These are phyloP conservation scores for Sinocyclocheilus grahami DNA, from an alignment of 2,113 vertebrate genomes.

Conservation along the genomic window DNA sequence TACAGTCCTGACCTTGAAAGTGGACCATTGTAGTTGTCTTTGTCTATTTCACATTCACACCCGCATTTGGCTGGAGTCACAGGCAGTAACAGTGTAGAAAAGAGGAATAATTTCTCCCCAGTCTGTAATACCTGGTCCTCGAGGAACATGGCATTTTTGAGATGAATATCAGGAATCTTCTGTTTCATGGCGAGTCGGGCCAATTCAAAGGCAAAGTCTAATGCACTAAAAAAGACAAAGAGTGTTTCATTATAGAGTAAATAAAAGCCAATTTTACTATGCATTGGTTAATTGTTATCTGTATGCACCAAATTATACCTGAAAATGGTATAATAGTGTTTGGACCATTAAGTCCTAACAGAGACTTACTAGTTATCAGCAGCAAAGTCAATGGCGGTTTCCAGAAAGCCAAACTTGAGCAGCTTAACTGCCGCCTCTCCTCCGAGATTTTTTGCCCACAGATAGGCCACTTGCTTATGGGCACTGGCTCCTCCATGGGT, in stretches of 20 bases:
- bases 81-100: not conserved
- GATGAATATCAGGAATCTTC: constrained; percentile 91
- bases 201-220: constrained; percentile 96
- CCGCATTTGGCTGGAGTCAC: not conserved
- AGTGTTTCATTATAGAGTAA: not conserved
- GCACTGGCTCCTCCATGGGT: constrained; percentile 80
- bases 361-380: constrained; percentile 83
- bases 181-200: constrained; percentile 87
- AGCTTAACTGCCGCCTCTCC: constrained; percentile 94
- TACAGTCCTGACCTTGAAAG: constrained; percentile 2
- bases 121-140: constrained; percentile 87
- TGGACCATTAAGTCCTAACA: not conserved
- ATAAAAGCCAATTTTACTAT: not conserved
- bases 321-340: not conserved
- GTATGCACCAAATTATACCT: not conserved
- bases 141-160: constrained; percentile 87
- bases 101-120: not conserved
- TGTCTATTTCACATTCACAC: not conserved
- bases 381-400: constrained; percentile 85
- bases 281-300: not conserved
- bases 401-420: constrained; percentile 90
- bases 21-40: not conserved
- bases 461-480: constrained; percentile 89
- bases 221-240: constrained; percentile 75
- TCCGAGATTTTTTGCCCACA: constrained; percentile 92